Evolutionary conservation across 1,140 invertebrate genomes (phyloP), one percentile per base, ranked within the genome.

Genomic region (Coptotermes formosanus): DNA sequence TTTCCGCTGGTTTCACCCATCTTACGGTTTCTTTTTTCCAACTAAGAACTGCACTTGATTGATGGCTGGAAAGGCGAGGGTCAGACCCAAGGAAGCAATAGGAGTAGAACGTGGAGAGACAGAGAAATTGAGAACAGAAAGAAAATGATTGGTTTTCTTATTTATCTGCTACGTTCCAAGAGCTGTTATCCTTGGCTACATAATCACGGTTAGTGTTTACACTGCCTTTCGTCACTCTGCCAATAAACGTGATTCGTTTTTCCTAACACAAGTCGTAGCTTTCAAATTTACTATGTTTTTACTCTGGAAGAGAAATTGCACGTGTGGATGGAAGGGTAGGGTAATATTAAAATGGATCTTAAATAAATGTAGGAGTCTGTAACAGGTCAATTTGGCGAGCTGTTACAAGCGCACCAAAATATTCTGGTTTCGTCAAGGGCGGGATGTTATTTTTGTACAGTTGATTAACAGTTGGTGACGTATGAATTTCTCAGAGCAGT

Each of bases 121-220:
- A n/a, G 64, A 75, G 64, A 75, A 75, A 75, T 75, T n/a, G 64
- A 75, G 64, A 75, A 75, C 64, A 75, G 64, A 30, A 64, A 64
- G 59, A 23, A 75, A 75, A 75, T 75, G 64, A 75, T 75, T 75
- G 64, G 64, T 75, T 75, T 75, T 30, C 64, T 75, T 75, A 75
- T 75, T 75, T 75, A 75, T 75, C 64, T 75, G 25, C 64, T 30
- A 19, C 52, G 14, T 55, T 55, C 19, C 52, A 21, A 55, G 52
- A 21, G 52, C 14, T 75, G 64, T 75, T 30, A 30, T 30, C 25
- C 64, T 75, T 25, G 25, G n/a, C 64, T 75, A 30, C 64, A 75
- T 75, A 75, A 75, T 75, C 64, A 75, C 25, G 19, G 52, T 55
- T 55, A n/a, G 52, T 75, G n/a, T 75, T 30, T 75, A 75, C 25